A percentile compares a stretch with the other conserved stretches of the same genome.
These are phyloP conservation scores for Dipodomys stephensi DNA, from an alignment of 2,113 vertebrate genomes.

Conservation along the genomic window DNA sequence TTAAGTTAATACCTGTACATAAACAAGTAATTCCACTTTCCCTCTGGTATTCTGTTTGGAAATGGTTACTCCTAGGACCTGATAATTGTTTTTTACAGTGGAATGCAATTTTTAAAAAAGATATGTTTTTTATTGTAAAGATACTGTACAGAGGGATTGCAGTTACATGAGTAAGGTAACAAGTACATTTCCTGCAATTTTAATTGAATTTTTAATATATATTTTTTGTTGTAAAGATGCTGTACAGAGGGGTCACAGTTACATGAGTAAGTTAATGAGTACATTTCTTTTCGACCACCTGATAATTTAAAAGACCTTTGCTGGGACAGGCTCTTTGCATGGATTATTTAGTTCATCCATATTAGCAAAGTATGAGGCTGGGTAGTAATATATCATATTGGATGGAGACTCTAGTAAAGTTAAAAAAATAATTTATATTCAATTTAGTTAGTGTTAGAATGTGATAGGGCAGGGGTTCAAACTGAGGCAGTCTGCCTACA, in stretches of 20 bases:
- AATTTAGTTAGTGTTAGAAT: background rate
- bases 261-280: no score
- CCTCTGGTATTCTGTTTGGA: background rate
- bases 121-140: no score
- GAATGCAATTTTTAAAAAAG: no score
- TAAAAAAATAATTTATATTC: background rate
- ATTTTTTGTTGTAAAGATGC: no score
- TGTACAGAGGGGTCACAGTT: no score
- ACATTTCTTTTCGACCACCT: background rate
- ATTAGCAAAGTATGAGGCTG: background rate
- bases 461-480: background rate
- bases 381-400: background rate
- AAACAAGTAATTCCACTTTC: background rate
- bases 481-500: background rate
- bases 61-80: background rate
- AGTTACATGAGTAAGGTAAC: no score
- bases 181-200: no score
- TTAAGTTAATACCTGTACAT: background rate
- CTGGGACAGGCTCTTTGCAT: background rate
- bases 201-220: no score
- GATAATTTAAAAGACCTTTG: slow-evolving; percentile 27
- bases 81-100: no score
- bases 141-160: no score
- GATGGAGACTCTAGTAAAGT: background rate
- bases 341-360: background rate